These are phyloP conservation scores for Mactromeris polynyma DNA, from an alignment of 2,888 invertebrate genomes.

Conservation along the genomic window DNA sequence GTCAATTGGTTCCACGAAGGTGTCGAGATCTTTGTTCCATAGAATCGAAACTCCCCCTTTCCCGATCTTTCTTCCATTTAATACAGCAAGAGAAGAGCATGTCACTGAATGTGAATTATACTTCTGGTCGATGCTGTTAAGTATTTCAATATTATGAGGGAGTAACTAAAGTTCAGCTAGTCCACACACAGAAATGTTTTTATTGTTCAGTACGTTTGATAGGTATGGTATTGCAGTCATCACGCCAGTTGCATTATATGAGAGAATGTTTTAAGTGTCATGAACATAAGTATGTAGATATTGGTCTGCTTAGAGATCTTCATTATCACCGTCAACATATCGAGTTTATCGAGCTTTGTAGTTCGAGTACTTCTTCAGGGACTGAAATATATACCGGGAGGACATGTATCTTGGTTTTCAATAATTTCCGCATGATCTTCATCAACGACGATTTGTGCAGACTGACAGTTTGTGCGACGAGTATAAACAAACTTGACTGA, in stretches of 20 bases:
- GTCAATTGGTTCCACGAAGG: conserved; percentile 14
- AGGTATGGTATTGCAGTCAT: conserved; percentile 20
- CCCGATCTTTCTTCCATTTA: conserved; percentile 3
- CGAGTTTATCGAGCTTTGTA: neutral
- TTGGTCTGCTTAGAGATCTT: neutral
- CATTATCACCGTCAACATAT: neutral
- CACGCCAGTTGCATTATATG: conserved; percentile 23
- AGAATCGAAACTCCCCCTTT: conserved; percentile 25
- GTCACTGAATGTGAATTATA: conserved; percentile 14
- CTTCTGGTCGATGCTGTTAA: conserved; percentile 1
- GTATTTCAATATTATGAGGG: conserved; percentile 14
- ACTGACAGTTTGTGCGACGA: neutral
- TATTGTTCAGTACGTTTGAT: neutral
- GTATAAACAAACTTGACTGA: conserved; percentile 16
- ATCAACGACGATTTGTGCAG: conserved; percentile 20
- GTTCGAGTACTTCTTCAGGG: conserved; percentile 6
- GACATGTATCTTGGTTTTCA: conserved; percentile 18
- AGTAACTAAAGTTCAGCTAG: conserved; percentile 40
- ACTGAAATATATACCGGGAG: conserved; percentile 18
- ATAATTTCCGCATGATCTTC: neutral
- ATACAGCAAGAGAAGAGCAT: neutral
- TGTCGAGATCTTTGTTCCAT: conserved; percentile 25
- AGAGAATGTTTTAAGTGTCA: neutral
- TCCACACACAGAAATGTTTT: conserved; percentile 20
- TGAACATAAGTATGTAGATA: neutral